Base-by-base conservation (phyloP, 2,888 invertebrate species). In the Diarsia mendica region DNA sequence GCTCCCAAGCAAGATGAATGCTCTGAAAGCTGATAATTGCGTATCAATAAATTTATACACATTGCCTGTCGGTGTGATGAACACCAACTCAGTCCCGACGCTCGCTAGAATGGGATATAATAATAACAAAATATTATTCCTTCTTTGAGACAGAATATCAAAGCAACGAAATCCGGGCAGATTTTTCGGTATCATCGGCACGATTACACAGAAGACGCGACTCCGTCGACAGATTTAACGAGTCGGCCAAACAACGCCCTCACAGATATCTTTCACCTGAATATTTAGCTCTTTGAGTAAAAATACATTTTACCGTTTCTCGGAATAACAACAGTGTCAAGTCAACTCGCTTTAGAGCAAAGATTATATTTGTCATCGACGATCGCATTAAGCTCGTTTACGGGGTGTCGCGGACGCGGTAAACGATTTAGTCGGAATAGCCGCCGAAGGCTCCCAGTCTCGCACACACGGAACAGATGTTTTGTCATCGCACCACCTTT, bases 291-390 rank as follows among this genome's bases (percentile, higher is more conserved):
- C 95, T 95, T 95, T 94, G 95, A 93, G 93, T 95, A 95, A 96
- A 96, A 96, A 96, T 96, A 96, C 95, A 95, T 95, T 93, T 92
- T 92, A 92, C 92, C 91, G 92, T 92, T 96, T 96, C 96, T 95
- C 91, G 89, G 96, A 96, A 96, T 93, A 95, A 95, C 95, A 95
- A 95, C 95, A 94, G 95, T 93, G 95, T 93, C 94, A 94, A 95
- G 93, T 95, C 95, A 92, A 93, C 90, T 92, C 93, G 93, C 92
- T 94, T 95, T 93, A 94, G 93, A 95, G 93, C 91, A 93, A 94
- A 95, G 96, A 96, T 96, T 96, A 96, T 95, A 95, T 96, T 94
- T 96, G 96, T 96, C 96, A 95, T 95, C 96, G 92, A 86, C 89
- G 91, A 90, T 91, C 92, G 93, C 94, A 94, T 95, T 93, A 93